Evolutionary conservation across 2,888 invertebrate species (phyloP).

Genomic region (Drosophila limbata): DNA sequence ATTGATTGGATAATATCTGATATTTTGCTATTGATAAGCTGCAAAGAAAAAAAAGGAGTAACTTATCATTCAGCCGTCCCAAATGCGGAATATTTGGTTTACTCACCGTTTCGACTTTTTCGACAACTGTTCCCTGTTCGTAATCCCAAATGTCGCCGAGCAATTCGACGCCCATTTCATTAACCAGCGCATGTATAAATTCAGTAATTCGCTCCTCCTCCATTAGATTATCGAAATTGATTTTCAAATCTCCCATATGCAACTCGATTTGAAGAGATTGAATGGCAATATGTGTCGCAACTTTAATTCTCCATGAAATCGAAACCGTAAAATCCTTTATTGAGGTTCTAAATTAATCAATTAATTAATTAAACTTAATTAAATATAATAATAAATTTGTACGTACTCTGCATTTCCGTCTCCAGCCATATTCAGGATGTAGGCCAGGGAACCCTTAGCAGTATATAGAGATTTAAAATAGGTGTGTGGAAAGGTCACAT

Average conservation of each 20-base stretch:
- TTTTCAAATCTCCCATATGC: slow-evolving; percentile 63
- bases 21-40: slow-evolving; percentile 75
- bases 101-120: slow-evolving; percentile 68
- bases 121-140: slow-evolving; percentile 57
- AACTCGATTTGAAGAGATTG: slow-evolving; percentile 72
- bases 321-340: slow-evolving; percentile 59
- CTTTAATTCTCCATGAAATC: slow-evolving; percentile 69
- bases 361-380: too few species aligned
- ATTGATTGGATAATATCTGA: slow-evolving; percentile 70
- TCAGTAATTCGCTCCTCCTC: slow-evolving; percentile 80
- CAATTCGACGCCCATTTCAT: slow-evolving; percentile 81
- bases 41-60: slow-evolving; percentile 10
- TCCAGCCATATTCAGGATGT: slow-evolving; percentile 78
- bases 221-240: slow-evolving; percentile 73
- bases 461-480: slow-evolving; percentile 74
- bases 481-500: slow-evolving; percentile 73
- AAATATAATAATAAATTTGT: not conserved
- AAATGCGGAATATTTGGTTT: not conserved
- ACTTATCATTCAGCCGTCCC: not conserved
- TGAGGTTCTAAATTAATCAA: slow-evolving; percentile 48
- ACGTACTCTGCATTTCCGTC: slow-evolving; percentile 79
- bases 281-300: slow-evolving; percentile 61
- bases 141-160: slow-evolving; percentile 80
- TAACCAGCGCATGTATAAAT: slow-evolving; percentile 79
- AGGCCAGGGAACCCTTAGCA: slow-evolving; percentile 80